Base-by-base conservation (phyloP, 2,797 vertebrate genomes). In the Pagetopsis macropterus region DNA sequence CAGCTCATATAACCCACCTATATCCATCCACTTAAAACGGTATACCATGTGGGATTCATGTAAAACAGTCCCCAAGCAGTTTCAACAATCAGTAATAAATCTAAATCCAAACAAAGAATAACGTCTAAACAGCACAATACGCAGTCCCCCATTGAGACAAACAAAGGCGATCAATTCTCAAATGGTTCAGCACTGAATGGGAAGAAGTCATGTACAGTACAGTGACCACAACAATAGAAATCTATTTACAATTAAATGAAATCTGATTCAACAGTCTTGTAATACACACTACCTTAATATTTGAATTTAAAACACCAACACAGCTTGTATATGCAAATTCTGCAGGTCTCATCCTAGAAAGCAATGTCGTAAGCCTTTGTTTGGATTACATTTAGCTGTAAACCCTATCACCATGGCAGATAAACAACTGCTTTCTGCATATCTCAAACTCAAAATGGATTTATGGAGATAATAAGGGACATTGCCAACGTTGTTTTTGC, bases 1-100 rank as follows among this genome's bases (percentile, higher is more conserved):
- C 64, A 66, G 52, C 73, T 69, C 52, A 17, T 76, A 68, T 67
- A 79, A 75, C 65, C 48, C 58, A 80, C 64, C 49, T 57, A 23
- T 68, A 62, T 63, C 45, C 0, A 2, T 65, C 75, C 54, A 59
- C 52, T 81, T 78, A 50, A 64, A 62, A 50, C 48, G 49, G 37
- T 48, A 55, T 46, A 41, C 31, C n/a, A 2, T 21, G 65, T 16
- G 23, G 57, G 43, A 72, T 55, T 52, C 45, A 67, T 58, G 50
- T 33, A 41, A 63, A 84, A 56, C 44, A 57, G 57, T 44, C 17
- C 2, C 16, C 51, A 27, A 43, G 41, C 40, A 15, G 40, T 68
- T 75, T 57, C 14, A 75, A 4, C 46, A 57, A 54, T 66, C 44
- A 44, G 49, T 15, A 14, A 60, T 57, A 7, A 44, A 72, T 76